A percentile compares a stretch with the other conserved stretches of the same genome.
These are phyloP conservation scores for Cactoblastis cactorum DNA, from an alignment of 2,888 invertebrate species.

Conservation along the genomic window DNA sequence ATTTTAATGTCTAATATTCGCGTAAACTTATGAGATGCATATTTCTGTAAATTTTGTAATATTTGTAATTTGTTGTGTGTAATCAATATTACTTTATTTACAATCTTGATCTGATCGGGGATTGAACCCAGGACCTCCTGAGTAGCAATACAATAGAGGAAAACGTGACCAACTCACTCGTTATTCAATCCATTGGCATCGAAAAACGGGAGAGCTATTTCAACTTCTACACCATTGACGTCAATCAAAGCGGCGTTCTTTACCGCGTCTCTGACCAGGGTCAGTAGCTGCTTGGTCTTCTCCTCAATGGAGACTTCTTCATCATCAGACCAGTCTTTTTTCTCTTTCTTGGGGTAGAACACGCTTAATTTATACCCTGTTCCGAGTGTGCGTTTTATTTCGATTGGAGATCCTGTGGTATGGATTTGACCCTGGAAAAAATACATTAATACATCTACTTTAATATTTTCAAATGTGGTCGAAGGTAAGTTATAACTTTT, in stretches of 20 bases:
- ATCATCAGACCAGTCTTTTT: slow-evolving; percentile 15
- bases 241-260: slow-evolving; percentile 66
- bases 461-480: no score
- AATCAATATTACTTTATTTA: no score
- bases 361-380: slow-evolving; percentile 76
- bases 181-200: slow-evolving; percentile 70
- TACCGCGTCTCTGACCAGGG: slow-evolving; percentile 55
- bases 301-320: slow-evolving; percentile 43
- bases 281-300: slow-evolving; percentile 56
- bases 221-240: slow-evolving; percentile 53
- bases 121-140: no score
- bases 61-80: no score
- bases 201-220: slow-evolving; percentile 72
- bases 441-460: background rate
- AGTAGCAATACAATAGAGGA: background rate
- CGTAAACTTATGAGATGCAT: no score
- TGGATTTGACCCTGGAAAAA: slow-evolving; percentile 71
- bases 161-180: slow-evolving; percentile 57
- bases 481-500: no score
- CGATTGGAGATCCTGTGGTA: slow-evolving; percentile 78
- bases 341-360: slow-evolving; percentile 44
- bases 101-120: no score
- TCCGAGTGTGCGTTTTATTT: slow-evolving; percentile 77
- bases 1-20: no score
- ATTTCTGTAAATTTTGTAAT: no score